Evolutionary conservation across 2,797 vertebrate species (phyloP).

Genomic region (Lagocephalus sceleratus): DNA sequence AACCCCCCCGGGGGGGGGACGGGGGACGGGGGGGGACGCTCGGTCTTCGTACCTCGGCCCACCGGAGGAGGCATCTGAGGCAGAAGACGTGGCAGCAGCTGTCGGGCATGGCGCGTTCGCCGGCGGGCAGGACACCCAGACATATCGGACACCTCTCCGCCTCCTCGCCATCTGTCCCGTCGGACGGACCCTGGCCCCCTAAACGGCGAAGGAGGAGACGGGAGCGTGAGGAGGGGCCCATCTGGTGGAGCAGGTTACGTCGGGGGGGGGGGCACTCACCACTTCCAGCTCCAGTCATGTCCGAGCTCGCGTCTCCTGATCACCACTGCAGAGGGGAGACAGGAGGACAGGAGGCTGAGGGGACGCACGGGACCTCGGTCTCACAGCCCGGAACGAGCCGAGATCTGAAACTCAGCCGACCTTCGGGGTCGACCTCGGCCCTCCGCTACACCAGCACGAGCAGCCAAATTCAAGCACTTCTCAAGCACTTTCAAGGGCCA

Average conservation of each 20-base stretch:
- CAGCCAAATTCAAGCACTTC: too few relatives aligned
- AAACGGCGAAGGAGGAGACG: conserved; percentile 6
- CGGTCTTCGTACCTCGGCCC: conserved; percentile 98
- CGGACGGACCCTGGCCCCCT: conserved; percentile 66
- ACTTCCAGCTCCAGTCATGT: conserved; percentile 71
- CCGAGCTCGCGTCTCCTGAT: conserved; percentile 43
- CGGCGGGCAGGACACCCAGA: conserved; percentile 79
- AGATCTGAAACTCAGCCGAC: too few relatives aligned
- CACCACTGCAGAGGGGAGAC: conserved; percentile 28
- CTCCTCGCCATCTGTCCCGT: conserved; percentile 69
- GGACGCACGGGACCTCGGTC: too few relatives aligned
- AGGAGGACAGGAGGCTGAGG: too few relatives aligned
- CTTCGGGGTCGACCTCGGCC: too few relatives aligned
- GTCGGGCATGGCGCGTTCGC: conserved; percentile 88
- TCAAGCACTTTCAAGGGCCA: too few relatives aligned
- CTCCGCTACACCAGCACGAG: too few relatives aligned
- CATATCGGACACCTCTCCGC: conserved; percentile 90
- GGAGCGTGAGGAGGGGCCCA: too few relatives aligned
- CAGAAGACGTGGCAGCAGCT: conserved; percentile 93
- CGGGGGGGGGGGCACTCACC: conserved; percentile 61
- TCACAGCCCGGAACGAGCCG: too few relatives aligned
- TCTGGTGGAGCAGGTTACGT: too few relatives aligned
- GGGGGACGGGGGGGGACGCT: too few relatives aligned
- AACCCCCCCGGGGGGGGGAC: too few relatives aligned
- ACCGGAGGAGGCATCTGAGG: conserved; percentile 90